Base-by-base conservation (phyloP, 1,140 invertebrate genomes). In the Chironomus striatipennis region DNA sequence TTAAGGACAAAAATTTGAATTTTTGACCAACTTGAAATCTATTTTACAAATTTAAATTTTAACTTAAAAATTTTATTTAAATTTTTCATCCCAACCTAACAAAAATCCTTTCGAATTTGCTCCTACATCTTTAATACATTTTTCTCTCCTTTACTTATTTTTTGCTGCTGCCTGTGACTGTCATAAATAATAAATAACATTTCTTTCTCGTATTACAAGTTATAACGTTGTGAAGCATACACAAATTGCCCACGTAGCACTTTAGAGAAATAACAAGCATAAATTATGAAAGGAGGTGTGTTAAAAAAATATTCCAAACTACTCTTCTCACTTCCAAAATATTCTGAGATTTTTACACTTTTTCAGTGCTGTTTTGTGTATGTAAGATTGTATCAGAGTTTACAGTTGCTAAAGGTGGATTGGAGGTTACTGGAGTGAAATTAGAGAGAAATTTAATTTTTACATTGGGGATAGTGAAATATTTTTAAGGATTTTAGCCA, bases 191-290 rank as follows among this genome's bases (percentile, higher is more conserved):
- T 70, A 70, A 70, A 70, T 70, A 70, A 18, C 10, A 8, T 2
- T 57, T 12, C 47, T 57, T 10, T 20, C 20, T 18, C 65, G 7
- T 70, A 7, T 2, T 70, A 18, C 18, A 70, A 20, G 65, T 21
- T n/a, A 57, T 57, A 57, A 57, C 47, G 5, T 57, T 57, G 47
- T 57, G 47, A 15, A 57, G 12, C 15, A 15, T 10, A 70, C 5
- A 70, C 65, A 70, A 70, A 70, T 70, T 70, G 65, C 65, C 65
- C 65, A 70, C 65, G 65, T 70, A 70, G 65, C 65, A 70, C 18
- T 70, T 70, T 70, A 21, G 47, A 57, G 47, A 15, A 57, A 57
- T 57, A 57, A 57, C 47, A 57, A n/a, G 12, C 47, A 57, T 57
- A 57, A 57, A 57, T 57, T 57, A 57, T 57, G 47, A n/a, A 57